Percentiles rank a stretch among this genome's conserved stretches.
Evolutionary conservation across 2,113 vertebrate genomes (phyloP).

Genomic region (human): DNA sequence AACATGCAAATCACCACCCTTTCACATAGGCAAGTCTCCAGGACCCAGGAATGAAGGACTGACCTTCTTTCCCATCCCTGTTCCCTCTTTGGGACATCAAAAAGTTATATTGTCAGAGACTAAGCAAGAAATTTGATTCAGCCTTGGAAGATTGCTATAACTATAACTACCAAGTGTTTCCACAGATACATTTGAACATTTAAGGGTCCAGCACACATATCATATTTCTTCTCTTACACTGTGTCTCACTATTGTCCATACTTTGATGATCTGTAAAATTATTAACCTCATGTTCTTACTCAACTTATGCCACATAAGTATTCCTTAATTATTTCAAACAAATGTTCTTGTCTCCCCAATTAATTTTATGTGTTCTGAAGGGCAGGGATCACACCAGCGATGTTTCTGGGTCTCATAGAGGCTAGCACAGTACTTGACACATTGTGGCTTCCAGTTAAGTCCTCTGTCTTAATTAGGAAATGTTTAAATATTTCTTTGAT

Average conservation of each 20-base stretch:
- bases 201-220: not conserved
- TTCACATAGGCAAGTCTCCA: not conserved
- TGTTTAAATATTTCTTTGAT: not conserved
- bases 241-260: not conserved
- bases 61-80: not conserved
- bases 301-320: not conserved
- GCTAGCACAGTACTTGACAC: not conserved
- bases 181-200: not conserved
- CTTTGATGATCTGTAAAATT: not conserved
- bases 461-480: not conserved
- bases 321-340: not conserved
- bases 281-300: not conserved
- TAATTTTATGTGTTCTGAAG: not conserved
- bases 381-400: not conserved
- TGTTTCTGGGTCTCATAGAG: not conserved
- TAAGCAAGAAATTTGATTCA: not conserved
- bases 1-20: not conserved
- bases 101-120: not conserved
- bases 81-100: not conserved
- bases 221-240: not conserved
- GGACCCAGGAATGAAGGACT: not conserved
- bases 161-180: not conserved
- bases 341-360: not conserved
- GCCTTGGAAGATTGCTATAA: not conserved
- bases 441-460: not conserved